These are phyloP conservation scores for Coreius guichenoti DNA, from an alignment of 2,797 vertebrate species.

Conservation along the genomic window DNA sequence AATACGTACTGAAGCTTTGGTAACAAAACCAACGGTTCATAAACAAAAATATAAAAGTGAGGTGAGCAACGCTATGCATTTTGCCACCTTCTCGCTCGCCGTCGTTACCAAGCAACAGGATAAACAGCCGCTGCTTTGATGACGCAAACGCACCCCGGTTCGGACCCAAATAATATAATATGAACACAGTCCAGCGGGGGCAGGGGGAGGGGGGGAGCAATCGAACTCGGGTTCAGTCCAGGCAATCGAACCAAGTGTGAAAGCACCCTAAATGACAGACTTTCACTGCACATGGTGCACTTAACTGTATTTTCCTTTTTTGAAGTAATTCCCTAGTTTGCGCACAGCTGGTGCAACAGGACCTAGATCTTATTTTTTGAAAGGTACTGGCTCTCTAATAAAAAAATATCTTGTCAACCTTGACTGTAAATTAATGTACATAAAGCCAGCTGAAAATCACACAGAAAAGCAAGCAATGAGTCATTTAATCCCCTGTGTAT, in stretches of 20 bases:
- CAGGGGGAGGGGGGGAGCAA: too few species aligned
- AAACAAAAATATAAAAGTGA: neutral
- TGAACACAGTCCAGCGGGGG: too few species aligned
- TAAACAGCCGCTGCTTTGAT: neutral
- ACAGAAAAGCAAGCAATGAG: conserved; percentile 42
- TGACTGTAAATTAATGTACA: neutral
- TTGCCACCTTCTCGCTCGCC: neutral
- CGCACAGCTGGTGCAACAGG: neutral
- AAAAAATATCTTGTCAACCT: neutral
- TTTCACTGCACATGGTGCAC: too few species aligned
- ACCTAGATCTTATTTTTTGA: neutral
- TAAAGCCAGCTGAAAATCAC: conserved; percentile 22
- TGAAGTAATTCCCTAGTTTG: too few species aligned
- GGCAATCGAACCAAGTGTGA: too few species aligned
- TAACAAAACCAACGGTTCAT: neutral
- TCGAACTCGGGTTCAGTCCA: too few species aligned
- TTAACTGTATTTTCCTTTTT: too few species aligned
- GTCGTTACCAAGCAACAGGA: neutral
- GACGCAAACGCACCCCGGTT: too few species aligned
- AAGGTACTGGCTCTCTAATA: neutral
- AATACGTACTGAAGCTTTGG: neutral
- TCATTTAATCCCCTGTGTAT: conserved; percentile 54
- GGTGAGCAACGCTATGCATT: neutral
- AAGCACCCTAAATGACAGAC: too few species aligned
- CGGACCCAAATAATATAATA: too few species aligned